phyloP scores from a whole-genome alignment of 2,113 vertebrate genomes.

The Gavia stellata region DNA sequence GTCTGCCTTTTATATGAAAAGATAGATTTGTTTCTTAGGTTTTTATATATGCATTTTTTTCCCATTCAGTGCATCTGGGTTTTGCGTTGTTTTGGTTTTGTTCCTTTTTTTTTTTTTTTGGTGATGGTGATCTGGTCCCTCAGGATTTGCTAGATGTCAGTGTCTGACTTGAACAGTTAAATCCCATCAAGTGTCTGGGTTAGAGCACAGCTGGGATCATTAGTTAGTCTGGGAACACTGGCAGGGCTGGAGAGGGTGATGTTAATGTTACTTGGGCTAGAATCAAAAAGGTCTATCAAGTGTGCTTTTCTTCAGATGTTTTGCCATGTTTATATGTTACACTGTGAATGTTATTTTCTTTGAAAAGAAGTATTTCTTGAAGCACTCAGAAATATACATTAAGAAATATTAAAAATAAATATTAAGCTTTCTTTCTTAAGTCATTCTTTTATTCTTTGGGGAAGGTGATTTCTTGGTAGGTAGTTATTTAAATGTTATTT shows the following conservation, averaged over 20 bases:
- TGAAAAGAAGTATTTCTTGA: background rate
- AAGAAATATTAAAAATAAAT: too few species aligned
- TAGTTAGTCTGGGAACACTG: background rate
- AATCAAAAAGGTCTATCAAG: background rate
- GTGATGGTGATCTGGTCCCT: background rate
- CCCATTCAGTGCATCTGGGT: background rate
- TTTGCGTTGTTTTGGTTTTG: background rate
- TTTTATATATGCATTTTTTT: background rate
- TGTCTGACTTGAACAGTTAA: background rate
- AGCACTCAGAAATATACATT: background rate
- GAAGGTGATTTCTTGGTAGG: background rate
- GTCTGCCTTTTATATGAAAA: background rate
- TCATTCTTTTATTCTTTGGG: background rate
- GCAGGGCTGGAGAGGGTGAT: background rate
- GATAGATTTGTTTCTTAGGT: background rate
- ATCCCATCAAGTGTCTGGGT: background rate
- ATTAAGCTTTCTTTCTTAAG: background rate
- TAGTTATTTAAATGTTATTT: background rate
- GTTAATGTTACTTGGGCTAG: background rate
- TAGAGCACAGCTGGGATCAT: background rate
- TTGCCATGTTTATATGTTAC: background rate
- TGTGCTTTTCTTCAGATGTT: background rate
- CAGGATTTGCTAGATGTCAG: background rate
- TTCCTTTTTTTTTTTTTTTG: background rate
- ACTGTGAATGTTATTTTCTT: background rate